phyloP scores from a whole-genome alignment of 2,113 vertebrate genomes.

The Noctilio leporinus region DNA sequence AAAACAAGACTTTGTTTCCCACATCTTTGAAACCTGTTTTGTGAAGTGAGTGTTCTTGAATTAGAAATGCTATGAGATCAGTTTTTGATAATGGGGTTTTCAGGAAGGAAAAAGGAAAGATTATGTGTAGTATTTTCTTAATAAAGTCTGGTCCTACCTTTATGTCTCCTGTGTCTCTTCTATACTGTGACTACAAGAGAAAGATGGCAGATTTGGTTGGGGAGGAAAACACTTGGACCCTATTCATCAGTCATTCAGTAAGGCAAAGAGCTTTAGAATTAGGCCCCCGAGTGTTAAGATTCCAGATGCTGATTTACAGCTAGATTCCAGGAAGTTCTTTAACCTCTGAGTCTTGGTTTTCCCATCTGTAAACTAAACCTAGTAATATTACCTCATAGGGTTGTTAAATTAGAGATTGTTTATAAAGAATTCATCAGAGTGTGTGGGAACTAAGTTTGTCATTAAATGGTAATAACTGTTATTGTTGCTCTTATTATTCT shows the following conservation, averaged over 20 bases:
- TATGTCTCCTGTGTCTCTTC: neutral
- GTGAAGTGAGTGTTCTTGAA: conserved; percentile 63
- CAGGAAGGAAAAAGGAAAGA: neutral
- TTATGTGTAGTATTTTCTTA: conserved; percentile 11
- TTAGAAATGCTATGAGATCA: conserved; percentile 51
- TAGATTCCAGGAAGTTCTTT: neutral
- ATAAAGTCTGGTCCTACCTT: conserved; percentile 33
- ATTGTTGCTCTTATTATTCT: neutral
- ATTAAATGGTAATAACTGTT: neutral
- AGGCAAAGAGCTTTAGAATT: neutral
- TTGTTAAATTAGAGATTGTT: neutral
- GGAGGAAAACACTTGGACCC: too few species aligned
- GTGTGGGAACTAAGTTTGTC: neutral
- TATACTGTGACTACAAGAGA: neutral
- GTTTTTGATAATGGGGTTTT: conserved; percentile 44
- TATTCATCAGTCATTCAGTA: too few species aligned
- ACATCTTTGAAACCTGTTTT: conserved; percentile 54
- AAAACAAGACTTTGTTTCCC: neutral
- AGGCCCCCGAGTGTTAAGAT: neutral
- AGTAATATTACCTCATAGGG: neutral
- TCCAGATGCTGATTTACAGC: neutral
- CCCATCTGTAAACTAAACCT: neutral
- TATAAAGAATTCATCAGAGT: neutral
- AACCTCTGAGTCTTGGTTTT: neutral
- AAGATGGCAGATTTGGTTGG: neutral